Conservation (phyloP, 2,797 vertebrate species). For the Siniperca scherzeri region DNA sequence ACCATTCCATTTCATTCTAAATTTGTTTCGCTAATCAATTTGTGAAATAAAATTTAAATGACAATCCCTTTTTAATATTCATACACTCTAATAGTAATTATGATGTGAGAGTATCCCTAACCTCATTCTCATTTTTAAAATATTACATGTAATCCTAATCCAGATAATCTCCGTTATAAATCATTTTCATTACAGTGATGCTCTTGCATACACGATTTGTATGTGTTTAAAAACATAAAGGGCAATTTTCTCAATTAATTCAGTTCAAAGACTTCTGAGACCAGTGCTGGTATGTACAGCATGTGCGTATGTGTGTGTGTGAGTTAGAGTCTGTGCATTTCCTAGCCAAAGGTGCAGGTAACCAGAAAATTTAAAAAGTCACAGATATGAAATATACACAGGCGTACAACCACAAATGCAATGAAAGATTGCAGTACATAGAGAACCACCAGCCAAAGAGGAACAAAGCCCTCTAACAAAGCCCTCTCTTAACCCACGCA, state of each 20-base stretch:
- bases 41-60: conserved; percentile 33
- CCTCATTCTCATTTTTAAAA: conserved; percentile 45
- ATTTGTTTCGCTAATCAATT: conserved; percentile 40
- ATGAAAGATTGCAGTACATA: not conserved
- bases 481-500: conserved; percentile 1
- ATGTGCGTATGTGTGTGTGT: not conserved
- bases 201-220: conserved; percentile 24
- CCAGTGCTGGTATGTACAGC: not conserved
- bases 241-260: conserved; percentile 35
- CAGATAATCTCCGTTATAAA: conserved; percentile 62
- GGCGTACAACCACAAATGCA: not conserved
- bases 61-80: conserved; percentile 41
- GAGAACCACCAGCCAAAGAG: conserved; percentile 4
- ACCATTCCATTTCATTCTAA: conserved; percentile 13
- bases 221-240: conserved; percentile 18
- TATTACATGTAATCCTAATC: conserved; percentile 69
- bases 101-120: conserved; percentile 48
- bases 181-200: conserved; percentile 56
- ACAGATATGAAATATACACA: not conserved
- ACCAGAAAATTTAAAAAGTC: conserved; percentile 18
- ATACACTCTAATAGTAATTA: conserved; percentile 49
- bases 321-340: not conserved
- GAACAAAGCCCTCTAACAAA: conserved; percentile 1
- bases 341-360: not conserved
- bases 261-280: not conserved